Base-by-base conservation (phyloP, 2,888 invertebrate species). In the Chloroclystis v-ata region DNA sequence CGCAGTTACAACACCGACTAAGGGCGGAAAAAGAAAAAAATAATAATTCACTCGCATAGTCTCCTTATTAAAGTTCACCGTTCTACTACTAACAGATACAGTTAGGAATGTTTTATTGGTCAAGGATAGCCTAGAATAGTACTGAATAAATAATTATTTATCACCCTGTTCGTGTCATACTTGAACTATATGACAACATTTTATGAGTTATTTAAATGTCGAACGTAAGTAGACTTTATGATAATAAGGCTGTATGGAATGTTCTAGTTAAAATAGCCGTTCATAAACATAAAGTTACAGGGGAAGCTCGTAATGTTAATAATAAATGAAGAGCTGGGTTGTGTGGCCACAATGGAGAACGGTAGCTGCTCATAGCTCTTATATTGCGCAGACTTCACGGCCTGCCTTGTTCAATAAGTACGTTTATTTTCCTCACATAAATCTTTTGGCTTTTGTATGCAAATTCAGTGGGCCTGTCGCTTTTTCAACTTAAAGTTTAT, bases 381-480 rank as follows among this genome's bases (percentile, higher is more conserved):
- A 41, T 40, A 52, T 41, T 52, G 45, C 49, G 49, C 43, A 37
- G 46, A 52, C 47, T 47, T 48, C 46, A 47, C 46, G 42, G 47
- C 32, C 43, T 43, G 51, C 42, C 40, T 62, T 66, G 67, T 67
- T 62, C 69, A 72, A 75, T 75, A 75, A 76, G 75, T 72, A 68
- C 69, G 61, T 64, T 61, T 65, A 66, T 70, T 73, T 71, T 70
- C 69, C 46, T 43, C 50, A 43, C 50, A 50, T 50, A 50, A 50
- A 50, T 50, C 50, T 50, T 50, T 46, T 63, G 65, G 59, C 63
- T 73, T 76, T 78, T 77, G 78, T 78, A 77, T 77, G 76, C 71
- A 72, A 70, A 78, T 77, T 65, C 57, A 56, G 55, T 56, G 61
- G 56, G 62, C 62, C 55, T 65, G 67, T 59, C 63, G 58, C 49